Evolutionary conservation across 1,140 invertebrate species (phyloP).

Genomic region (Neodiprion pinetum): DNA sequence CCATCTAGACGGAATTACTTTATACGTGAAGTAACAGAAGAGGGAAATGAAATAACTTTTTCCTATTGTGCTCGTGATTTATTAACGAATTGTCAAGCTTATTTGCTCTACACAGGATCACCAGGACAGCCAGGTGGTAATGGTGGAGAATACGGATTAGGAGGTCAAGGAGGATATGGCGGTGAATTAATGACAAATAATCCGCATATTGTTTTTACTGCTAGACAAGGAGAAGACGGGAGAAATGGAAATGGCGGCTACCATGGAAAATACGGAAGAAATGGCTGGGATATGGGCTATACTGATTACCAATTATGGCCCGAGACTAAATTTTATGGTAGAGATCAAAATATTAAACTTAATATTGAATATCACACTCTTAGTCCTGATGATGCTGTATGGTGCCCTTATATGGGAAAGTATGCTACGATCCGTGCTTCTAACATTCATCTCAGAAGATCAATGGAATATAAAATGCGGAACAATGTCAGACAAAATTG

Average conservation of each 20-base stretch:
- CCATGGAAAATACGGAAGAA: constrained; percentile 19
- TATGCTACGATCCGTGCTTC: neutral
- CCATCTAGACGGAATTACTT: too few species aligned
- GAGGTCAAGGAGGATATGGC: constrained; percentile 29
- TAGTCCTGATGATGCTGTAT: neutral
- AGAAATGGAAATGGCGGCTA: constrained; percentile 13
- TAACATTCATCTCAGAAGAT: neutral
- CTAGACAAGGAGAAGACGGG: constrained; percentile 12
- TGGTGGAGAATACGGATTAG: constrained; percentile 28
- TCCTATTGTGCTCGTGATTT: neutral
- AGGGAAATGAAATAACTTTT: neutral
- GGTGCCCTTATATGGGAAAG: neutral
- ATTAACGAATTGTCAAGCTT: neutral
- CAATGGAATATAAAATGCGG: neutral
- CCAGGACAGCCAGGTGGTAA: constrained; percentile 21
- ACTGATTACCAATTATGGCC: constrained; percentile 8
- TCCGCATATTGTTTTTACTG: neutral
- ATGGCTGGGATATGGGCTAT: constrained; percentile 26
- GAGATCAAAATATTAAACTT: neutral
- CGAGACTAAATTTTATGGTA: neutral
- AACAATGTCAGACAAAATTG: neutral
- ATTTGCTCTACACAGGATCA: constrained; percentile 18
- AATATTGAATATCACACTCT: neutral
- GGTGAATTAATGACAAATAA: constrained; percentile 25
- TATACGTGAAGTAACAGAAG: neutral